A percentile compares a stretch with the other conserved stretches of the same genome.
phyloP scores from a whole-genome alignment of 2,888 invertebrate genomes.

The Polyploca ridens region DNA sequence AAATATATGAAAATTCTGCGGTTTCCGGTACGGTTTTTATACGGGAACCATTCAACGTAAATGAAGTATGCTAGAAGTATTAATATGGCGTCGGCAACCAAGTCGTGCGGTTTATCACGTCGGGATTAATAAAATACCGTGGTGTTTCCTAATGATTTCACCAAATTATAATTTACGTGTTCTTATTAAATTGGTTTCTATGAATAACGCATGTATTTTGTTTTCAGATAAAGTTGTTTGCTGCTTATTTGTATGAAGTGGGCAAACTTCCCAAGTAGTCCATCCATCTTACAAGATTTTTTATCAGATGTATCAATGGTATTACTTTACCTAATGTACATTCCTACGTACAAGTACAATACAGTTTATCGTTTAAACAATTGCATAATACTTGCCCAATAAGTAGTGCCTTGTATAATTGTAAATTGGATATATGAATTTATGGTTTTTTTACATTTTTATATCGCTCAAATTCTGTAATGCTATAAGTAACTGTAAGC shows the following conservation, averaged over 20 bases:
- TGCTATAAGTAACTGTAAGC: neutral
- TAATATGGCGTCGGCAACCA: neutral
- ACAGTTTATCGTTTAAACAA: neutral
- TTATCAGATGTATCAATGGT: neutral
- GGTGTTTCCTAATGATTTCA: conserved; percentile 17
- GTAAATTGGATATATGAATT: neutral
- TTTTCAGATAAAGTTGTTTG: conserved; percentile 95
- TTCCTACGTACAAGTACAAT: neutral
- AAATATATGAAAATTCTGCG: neutral
- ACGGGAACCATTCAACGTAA: neutral
- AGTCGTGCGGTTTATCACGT: conserved; percentile 14
- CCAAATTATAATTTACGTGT: conserved; percentile 2
- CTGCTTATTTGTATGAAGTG: conserved; percentile 94
- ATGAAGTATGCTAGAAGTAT: neutral
- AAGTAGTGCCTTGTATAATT: neutral
- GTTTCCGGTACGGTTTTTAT: neutral
- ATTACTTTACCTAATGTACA: neutral
- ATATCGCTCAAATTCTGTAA: neutral
- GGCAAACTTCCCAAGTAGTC: conserved; percentile 76
- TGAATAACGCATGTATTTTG: conserved; percentile 32
- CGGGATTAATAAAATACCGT: neutral
- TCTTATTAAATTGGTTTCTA: conserved; percentile 10
- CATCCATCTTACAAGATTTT: neutral
- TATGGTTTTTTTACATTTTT: neutral
- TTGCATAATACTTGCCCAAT: neutral